A percentile compares a stretch with the other conserved stretches of the same genome.
phyloP scores from a whole-genome alignment of 2,797 vertebrate genomes.

The Spinus pinus region DNA sequence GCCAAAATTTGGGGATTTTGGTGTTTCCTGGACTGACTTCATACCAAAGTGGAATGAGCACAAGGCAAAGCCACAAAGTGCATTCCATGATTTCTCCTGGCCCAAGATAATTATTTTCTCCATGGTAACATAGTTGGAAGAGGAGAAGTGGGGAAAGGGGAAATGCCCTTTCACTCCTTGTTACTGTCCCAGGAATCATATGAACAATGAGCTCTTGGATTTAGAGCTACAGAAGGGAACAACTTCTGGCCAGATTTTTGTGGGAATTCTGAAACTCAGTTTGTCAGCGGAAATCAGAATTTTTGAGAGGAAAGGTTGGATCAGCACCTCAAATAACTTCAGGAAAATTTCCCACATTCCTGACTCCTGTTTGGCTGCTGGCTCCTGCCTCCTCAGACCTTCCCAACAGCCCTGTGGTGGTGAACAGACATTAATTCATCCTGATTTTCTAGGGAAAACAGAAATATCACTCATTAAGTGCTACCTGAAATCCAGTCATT shows the following conservation, averaged over 20 bases:
- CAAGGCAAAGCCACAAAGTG: not conserved
- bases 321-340: not conserved
- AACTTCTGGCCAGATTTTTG: not conserved
- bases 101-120: not conserved
- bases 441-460: not conserved
- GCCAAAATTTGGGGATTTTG: not conserved
- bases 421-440: not conserved
- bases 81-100: not conserved
- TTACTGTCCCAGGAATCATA: not conserved
- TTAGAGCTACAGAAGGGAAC: not conserved
- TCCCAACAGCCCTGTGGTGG: not conserved
- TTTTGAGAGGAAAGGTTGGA: not conserved
- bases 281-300: not conserved
- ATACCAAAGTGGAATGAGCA: not conserved
- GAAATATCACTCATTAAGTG: not conserved
- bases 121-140: not conserved
- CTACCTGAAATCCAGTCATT: not conserved
- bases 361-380: not conserved
- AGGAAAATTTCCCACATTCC: not conserved
- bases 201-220: fast-evolving
- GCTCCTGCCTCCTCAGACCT: not conserved
- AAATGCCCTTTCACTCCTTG: not conserved
- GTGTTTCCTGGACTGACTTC: not conserved
- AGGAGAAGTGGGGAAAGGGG: not conserved
- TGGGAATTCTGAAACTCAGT: not conserved